phyloP scores from a whole-genome alignment of 2,797 vertebrate genomes.

The Silurus aristotelis region DNA sequence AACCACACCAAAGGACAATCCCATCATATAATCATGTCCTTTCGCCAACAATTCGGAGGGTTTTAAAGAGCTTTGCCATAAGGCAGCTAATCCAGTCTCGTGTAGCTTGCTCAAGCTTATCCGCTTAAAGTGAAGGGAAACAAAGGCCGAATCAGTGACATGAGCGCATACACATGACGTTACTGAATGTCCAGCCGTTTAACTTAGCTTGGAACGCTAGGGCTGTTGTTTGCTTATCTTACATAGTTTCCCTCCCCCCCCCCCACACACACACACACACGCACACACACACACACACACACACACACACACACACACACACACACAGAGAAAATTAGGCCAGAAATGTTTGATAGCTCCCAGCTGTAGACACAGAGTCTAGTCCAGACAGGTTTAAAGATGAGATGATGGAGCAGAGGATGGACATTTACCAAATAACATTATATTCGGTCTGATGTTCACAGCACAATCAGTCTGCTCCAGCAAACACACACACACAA shows the following conservation, averaged over 20 bases:
- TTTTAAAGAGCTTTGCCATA: neutral
- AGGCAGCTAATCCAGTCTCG: slow-evolving; percentile 54
- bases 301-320: slow-evolving; percentile 27
- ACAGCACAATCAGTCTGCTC: neutral
- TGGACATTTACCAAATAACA: neutral
- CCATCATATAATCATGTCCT: slow-evolving; percentile 18
- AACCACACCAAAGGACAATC: slow-evolving; percentile 31
- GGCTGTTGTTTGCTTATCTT: slow-evolving; percentile 61
- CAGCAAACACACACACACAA: neutral
- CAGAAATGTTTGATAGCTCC: slow-evolving; percentile 59
- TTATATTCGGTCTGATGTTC: neutral
- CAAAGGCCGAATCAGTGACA: neutral
- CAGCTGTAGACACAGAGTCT: slow-evolving; percentile 60
- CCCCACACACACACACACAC: slow-evolving; percentile 11
- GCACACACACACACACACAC: slow-evolving; percentile 35
- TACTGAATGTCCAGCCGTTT: neutral
- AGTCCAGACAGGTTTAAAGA: slow-evolving; percentile 29
- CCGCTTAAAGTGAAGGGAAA: neutral
- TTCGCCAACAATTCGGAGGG: neutral
- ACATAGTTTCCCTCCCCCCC: slow-evolving; percentile 36
- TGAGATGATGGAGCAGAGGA: slow-evolving; percentile 28
- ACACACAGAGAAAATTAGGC: slow-evolving; percentile 35
- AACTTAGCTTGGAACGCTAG: neutral
- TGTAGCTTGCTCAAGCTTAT: neutral
- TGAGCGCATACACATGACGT: neutral